Base-by-base conservation (phyloP, 2,797 vertebrate species). In the Dallia pectoralis region DNA sequence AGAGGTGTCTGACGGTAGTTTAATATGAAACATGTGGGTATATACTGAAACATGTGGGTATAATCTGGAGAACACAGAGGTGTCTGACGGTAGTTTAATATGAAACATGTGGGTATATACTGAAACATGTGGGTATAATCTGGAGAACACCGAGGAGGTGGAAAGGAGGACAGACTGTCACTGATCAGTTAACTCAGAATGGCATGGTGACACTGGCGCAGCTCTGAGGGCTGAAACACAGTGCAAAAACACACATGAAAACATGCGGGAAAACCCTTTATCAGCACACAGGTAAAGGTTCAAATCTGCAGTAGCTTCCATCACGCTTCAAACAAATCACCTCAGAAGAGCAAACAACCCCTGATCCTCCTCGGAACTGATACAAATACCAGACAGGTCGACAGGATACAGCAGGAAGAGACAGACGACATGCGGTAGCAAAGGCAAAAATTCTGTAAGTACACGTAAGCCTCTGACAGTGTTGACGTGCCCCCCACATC, bases 141-240 rank as follows among this genome's bases (percentile, higher is more conserved):
- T 81, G 79, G 82, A 85, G 70, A 75, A 78, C 63, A 73, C 70
- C 84, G 81, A 87, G 86, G 81, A 86, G 84, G 77, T 83, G 71
- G 70, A 71, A 84, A 84, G 81, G 82, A 80, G 80, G 81, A 85
- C 79, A 84, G 82, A 67, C 82, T 89, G 87, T 86, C 83, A 86
- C 79, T 77, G 75, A 82, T 85, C 84, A 87, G 84, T 88, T 83
- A 80, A 47, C 71, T 22, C 53, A 76, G 51, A 68, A 29, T 56
- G 69, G 49, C 67, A 59, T 62, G 27, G 19, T 27, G 61, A 63
- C 29, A 79, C 77, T 74, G 79, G 29, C 69, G 67, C 69, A 75
- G 73, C 66, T 71, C 30, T n/a, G 33, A 78, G 36, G 36, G 4
- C n/a, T n/a, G n/a, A n/a, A n/a, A n/a, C 79, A 78, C 74, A 63